Percentiles rank a stretch among this genome's conserved stretches.
These are phyloP conservation scores for Cantharis rustica DNA, from an alignment of 2,888 invertebrate species.

Conservation along the genomic window DNA sequence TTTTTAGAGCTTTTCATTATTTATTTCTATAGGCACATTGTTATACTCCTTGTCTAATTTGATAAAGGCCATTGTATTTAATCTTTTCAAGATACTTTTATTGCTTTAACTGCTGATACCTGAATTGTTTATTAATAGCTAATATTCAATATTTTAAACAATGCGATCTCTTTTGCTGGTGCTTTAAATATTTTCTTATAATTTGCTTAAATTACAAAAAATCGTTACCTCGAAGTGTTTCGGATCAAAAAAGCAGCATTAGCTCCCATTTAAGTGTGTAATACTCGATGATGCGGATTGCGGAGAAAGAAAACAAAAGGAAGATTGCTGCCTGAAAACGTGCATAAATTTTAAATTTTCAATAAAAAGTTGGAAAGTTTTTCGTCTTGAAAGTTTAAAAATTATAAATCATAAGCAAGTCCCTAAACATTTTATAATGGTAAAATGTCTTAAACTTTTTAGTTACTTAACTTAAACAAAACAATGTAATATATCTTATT, in stretches of 20 bases:
- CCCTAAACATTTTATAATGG: background rate
- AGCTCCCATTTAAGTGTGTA: background rate
- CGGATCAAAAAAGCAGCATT: background rate
- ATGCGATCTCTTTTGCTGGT: no score
- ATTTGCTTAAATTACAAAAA: no score
- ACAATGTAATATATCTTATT: background rate
- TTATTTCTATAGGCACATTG: no score
- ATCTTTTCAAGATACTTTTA: no score
- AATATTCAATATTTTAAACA: no score
- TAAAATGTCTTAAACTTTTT: slow-evolving; percentile 1
- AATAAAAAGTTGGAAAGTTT: background rate
- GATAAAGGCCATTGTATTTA: no score
- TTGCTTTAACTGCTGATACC: no score
- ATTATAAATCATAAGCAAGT: background rate
- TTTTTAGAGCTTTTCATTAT: no score
- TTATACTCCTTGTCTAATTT: no score
- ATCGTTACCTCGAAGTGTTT: no score
- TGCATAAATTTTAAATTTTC: background rate
- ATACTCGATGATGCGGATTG: background rate
- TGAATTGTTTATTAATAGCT: no score
- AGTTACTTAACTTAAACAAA: background rate
- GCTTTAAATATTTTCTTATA: no score
- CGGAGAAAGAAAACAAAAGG: background rate
- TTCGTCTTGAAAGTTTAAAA: background rate
- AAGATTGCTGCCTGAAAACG: background rate